A percentile compares a stretch with the other conserved stretches of the same genome.
These are phyloP conservation scores for Scaptomyza pallida DNA, from an alignment of 1,140 invertebrate genomes.

Conservation along the genomic window DNA sequence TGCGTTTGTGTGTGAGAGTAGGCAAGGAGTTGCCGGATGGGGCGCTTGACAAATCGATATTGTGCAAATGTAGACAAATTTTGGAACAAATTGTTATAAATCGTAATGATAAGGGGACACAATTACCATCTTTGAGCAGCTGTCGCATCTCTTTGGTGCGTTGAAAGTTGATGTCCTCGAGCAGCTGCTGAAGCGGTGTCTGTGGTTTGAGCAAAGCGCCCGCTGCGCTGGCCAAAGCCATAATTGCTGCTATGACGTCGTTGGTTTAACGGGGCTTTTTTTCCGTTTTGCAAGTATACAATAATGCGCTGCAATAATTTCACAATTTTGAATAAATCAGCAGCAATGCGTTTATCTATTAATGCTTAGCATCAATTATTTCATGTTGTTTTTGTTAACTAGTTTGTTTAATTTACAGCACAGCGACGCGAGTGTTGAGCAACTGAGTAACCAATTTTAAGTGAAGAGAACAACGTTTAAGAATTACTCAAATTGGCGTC, in stretches of 20 bases:
- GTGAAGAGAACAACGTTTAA: constrained; percentile 10
- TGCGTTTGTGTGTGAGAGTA: neutral
- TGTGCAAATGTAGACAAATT: constrained; percentile 79
- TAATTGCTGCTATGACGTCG: constrained; percentile 57
- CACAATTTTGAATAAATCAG: constrained; percentile 23
- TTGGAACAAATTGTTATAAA: constrained; percentile 19
- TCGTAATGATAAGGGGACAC: neutral
- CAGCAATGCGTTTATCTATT: constrained; percentile 11
- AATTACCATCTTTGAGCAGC: constrained; percentile 92
- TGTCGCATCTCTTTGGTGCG: constrained; percentile 95
- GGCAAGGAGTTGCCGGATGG: constrained; percentile 52
- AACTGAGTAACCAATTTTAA: constrained; percentile 12
- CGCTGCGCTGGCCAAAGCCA: constrained; percentile 87
- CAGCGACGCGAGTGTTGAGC: constrained; percentile 5
- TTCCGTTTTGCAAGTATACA: constrained; percentile 13
- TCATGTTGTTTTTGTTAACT: constrained; percentile 1
- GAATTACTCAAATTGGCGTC: constrained; percentile 24
- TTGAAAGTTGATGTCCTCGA: constrained; percentile 96
- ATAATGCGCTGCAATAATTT: constrained; percentile 17
- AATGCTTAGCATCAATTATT: neutral
- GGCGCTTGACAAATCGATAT: constrained; percentile 71
- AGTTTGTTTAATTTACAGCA: neutral
- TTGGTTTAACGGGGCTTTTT: constrained; percentile 29
- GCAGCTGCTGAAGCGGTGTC: constrained; percentile 91
- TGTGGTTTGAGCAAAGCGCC: constrained; percentile 87